Evolutionary conservation across 2,113 vertebrate genomes (phyloP), one percentile per base, ranked within the genome.

Genomic region (Pontoporia blainvillei): DNA sequence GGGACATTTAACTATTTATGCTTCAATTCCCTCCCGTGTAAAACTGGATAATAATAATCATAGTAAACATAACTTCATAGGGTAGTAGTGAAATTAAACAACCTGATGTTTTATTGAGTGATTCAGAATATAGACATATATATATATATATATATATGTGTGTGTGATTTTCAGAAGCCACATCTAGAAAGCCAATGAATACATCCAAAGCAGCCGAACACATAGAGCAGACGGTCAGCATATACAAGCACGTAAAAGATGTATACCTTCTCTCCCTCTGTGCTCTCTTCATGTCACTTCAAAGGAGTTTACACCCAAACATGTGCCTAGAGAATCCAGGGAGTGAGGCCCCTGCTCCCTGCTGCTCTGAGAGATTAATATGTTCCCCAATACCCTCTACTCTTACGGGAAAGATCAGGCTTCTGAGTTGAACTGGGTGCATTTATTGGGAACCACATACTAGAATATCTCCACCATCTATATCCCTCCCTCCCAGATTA

Each of bases 341-440:
- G 82, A 83, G 78, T 41, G 49, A 93, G 29, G 25, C 4, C 34
- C 10, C 14, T 75, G 25, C 36, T 94, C 67, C 46, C 44, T 64
- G 17, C 4, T 83, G 31, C 67, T 62, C 57, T 84, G 83, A 87
- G 86, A 83, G 44, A 66, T 95, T 67, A 91, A 91, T 49, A 34
- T 41, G 13, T 69, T 83, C 88, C 85, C 72, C 36, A 59, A 3
- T 54, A n/a, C n/a, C 44, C 21, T 89, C 57, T 64, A 3, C 31
- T 31, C n/a, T 96, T 95, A 93, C 6, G 8, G 95, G 79, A 97
- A 97, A 93, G 27, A 29, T 66, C 72, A 91, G 92, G 44, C n/a
- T 83, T 95, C 75, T 44, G 75, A 54, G 57, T 31, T 90, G 31
- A 97, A 97, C 67, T 52, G 29, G 92, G 59, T 21, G 21, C 57